These are phyloP conservation scores for cat (Felis catus) DNA, from an alignment of 2,113 vertebrate species.

Conservation along the genomic window DNA sequence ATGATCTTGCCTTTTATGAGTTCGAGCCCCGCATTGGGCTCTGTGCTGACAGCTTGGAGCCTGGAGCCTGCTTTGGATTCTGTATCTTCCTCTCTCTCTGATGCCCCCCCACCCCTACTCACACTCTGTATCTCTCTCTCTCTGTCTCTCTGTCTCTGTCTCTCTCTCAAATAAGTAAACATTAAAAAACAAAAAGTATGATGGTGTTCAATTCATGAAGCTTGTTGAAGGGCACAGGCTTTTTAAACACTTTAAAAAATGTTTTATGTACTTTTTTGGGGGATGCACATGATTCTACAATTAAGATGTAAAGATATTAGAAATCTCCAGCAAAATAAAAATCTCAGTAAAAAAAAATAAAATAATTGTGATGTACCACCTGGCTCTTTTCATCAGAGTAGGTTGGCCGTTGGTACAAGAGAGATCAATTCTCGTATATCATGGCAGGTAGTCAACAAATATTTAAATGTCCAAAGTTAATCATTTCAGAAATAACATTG, in stretches of 20 bases:
- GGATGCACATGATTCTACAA: neutral
- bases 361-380: neutral
- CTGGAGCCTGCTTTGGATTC: no score
- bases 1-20: no score
- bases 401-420: neutral
- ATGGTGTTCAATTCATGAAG: neutral
- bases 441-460: neutral
- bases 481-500: neutral
- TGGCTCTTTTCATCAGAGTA: neutral
- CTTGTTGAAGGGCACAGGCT: neutral
- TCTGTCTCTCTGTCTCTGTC: no score
- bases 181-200: neutral
- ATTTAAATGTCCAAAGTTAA: neutral
- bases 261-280: neutral
- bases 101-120: no score
- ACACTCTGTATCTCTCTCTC: no score
- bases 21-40: rapidly evolving
- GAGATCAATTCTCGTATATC: neutral
- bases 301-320: neutral
- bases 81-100: no score
- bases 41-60: no score
- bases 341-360: neutral
- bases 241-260: neutral
- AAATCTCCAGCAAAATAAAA: neutral
- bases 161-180: no score